phyloP scores from a whole-genome alignment of 2,888 invertebrate species.

The Liodrosophila aerea region DNA sequence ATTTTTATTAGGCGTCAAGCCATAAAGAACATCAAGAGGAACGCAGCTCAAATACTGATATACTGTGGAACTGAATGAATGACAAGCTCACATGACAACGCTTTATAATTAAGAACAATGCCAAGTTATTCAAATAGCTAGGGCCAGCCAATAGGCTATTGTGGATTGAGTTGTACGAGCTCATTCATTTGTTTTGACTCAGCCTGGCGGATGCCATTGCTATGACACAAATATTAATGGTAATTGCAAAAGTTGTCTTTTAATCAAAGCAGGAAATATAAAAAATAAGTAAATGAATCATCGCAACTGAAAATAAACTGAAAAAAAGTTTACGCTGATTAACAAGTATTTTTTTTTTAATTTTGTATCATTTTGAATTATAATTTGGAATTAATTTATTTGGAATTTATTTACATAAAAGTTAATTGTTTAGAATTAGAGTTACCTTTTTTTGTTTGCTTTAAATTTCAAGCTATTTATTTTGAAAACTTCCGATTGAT shows the following conservation, averaged over 20 bases:
- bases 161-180: constrained; percentile 39
- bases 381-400: too few species aligned
- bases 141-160: constrained; percentile 4
- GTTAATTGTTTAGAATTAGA: too few species aligned
- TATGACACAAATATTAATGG: constrained; percentile 68
- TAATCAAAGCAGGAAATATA: constrained; percentile 19
- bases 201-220: constrained; percentile 64
- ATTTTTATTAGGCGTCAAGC: constrained; percentile 78
- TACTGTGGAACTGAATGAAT: constrained; percentile 51
- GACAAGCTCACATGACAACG: constrained; percentile 77
- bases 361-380: too few species aligned
- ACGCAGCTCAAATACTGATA: constrained; percentile 56
- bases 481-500: too few species aligned
- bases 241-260: constrained; percentile 40
- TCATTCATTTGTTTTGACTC: constrained; percentile 35
- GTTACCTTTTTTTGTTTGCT: too few species aligned
- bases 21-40: constrained; percentile 75
- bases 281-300: background rate
- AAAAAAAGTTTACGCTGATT: too few species aligned
- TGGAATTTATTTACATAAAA: too few species aligned
- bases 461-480: too few species aligned
- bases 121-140: constrained; percentile 63
- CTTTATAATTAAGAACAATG: constrained; percentile 77
- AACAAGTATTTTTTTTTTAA: too few species aligned
- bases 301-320: background rate